Base-by-base conservation (phyloP, 2,888 invertebrate species). In the Diogma glabrata region DNA sequence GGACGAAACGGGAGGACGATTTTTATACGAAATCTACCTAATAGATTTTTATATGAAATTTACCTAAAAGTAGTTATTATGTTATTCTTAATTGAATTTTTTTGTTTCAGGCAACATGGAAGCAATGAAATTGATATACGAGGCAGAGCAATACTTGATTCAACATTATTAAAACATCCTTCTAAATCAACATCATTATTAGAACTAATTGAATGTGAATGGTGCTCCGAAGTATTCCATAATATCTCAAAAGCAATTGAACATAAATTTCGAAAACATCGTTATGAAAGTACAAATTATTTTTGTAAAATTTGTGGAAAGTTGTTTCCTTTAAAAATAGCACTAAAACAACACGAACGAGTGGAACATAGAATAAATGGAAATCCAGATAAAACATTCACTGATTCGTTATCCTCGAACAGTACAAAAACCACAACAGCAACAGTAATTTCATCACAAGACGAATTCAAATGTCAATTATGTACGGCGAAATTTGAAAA, bases 221-320 rank as follows among this genome's bases (percentile, higher is more conserved):
- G 78, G 46, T 82, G 81, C 60, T 66, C 74, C 3, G 72, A 75
- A 63, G 64, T 69, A 50, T 79, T 79, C 57, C 72, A 75, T 2
- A 73, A 75, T 2, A 75, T 78, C 60, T 77, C 79, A 2, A 75
- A 75, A 54, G 80, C 81, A 4, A 80, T 82, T 58, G 77, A 79
- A 59, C 82, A 82, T 68, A 79, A 79, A 64, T 81, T 79, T 63
- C 77, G 76, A 60, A 72, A 76, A 56, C 82, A 82, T 69, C 78
- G 78, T 2, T 74, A 77, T 54, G 76, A 76, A 60, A 75, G 75
- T 45, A 71, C 75, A 19, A 81, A 81, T 62, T 75, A 79, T 64
- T 81, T 78, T 63, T 82, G 82, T 55, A 74, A 76, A 22, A 76
- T 76, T 69, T 82, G 82, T 63, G 82, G 82, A 8, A 81, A 78